phyloP scores from a whole-genome alignment of 2,113 vertebrate genomes.

The Cyprinodon brontotheroides region DNA sequence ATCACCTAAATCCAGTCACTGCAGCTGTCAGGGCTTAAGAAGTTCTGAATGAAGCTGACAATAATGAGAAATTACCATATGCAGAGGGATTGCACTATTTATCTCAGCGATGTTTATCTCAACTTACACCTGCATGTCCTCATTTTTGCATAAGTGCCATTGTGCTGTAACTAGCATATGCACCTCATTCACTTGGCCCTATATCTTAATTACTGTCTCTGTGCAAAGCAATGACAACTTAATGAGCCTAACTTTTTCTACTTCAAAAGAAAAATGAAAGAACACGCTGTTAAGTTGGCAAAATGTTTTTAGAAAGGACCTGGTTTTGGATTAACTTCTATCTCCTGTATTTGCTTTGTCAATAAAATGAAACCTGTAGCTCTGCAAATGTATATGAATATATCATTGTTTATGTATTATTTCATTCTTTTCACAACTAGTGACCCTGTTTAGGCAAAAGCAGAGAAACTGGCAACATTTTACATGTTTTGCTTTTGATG shows the following conservation, averaged over 20 bases:
- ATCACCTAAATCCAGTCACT: slow-evolving; percentile 23
- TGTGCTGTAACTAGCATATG: slow-evolving; percentile 51
- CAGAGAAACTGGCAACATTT: too few relatives aligned
- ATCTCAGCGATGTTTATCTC: slow-evolving; percentile 56
- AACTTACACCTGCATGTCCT: slow-evolving; percentile 63
- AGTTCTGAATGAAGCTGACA: slow-evolving; percentile 51
- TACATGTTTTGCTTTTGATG: too few relatives aligned
- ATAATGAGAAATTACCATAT: slow-evolving; percentile 66
- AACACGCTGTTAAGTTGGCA: slow-evolving; percentile 23
- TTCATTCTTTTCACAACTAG: too few relatives aligned
- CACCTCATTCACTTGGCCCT: slow-evolving; percentile 33
- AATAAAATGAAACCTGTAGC: not conserved
- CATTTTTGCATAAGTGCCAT: slow-evolving; percentile 47
- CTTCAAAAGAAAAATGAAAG: slow-evolving; percentile 29
- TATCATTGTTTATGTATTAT: too few relatives aligned
- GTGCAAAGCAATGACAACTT: slow-evolving; percentile 14
- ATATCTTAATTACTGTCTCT: slow-evolving; percentile 45
- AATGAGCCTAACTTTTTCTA: slow-evolving; percentile 57
- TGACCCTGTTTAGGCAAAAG: too few relatives aligned
- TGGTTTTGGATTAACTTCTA: slow-evolving; percentile 39
- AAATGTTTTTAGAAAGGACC: slow-evolving; percentile 44
- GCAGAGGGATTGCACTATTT: slow-evolving; percentile 44
- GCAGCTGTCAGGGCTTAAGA: slow-evolving; percentile 54
- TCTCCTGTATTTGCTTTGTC: not conserved
- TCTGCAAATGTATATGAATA: too few relatives aligned